Conservation (phyloP, 2,797 vertebrate genomes). For the Rhabdophis nuchalis region DNA sequence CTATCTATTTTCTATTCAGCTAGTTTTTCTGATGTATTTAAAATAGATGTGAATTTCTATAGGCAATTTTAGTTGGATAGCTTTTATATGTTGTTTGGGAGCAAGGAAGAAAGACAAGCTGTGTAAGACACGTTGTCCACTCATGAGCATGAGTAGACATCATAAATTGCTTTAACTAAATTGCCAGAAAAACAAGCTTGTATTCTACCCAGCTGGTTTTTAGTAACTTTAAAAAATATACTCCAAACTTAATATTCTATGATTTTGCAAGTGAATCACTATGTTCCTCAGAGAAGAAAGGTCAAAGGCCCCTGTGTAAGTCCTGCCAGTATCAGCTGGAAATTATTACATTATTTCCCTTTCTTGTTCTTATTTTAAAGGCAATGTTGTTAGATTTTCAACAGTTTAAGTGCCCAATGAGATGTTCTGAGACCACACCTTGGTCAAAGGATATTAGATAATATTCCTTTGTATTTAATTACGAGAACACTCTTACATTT, state of each 20-base stretch:
- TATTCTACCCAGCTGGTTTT: neutral
- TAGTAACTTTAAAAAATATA: neutral
- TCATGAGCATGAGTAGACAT: neutral
- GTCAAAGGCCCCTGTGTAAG: conserved; percentile 36
- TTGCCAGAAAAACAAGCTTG: neutral
- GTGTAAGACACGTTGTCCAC: neutral
- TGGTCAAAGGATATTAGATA: conserved; percentile 28
- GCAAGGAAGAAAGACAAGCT: neutral
- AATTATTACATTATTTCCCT: conserved; percentile 51
- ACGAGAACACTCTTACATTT: neutral
- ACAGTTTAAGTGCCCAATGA: conserved; percentile 49
- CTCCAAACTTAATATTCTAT: neutral
- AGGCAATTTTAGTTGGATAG: neutral
- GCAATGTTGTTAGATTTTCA: conserved; percentile 54
- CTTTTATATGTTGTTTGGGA: neutral
- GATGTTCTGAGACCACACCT: conserved; percentile 13
- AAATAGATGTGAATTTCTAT: neutral
- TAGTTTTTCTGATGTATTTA: neutral
- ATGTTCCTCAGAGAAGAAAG: conserved; percentile 1
- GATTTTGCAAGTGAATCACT: conserved; percentile 2
- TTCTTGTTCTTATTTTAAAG: conserved; percentile 61
- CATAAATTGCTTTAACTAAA: neutral
- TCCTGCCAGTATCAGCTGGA: conserved; percentile 46
- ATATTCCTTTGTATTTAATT: conserved; percentile 5
- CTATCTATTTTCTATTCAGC: neutral